Evolutionary conservation across 1,140 invertebrate species (phyloP).

Genomic region (Zaprionus taronus): DNA sequence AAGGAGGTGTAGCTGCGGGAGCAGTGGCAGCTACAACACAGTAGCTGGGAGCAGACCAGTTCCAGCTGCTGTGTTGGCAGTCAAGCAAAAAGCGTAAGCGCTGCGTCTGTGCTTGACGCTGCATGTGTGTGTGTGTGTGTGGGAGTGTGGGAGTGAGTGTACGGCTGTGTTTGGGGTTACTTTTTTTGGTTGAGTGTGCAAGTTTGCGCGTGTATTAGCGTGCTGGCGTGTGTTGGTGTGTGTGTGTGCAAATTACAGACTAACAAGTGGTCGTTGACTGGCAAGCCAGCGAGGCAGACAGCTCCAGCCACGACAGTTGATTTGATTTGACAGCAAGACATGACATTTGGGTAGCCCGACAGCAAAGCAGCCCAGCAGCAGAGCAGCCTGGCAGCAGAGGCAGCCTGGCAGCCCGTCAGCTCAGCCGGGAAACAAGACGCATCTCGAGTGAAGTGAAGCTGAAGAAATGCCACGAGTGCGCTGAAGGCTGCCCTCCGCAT

Average conservation of each 20-base stretch:
- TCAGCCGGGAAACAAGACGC: slow-evolving; percentile 36
- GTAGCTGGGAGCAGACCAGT: slow-evolving; percentile 12
- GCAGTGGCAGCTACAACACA: not conserved
- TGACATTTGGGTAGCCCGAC: slow-evolving; percentile 70
- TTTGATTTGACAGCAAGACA: slow-evolving; percentile 81
- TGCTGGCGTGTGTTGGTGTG: slow-evolving; percentile 26
- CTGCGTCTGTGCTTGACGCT: slow-evolving; percentile 62
- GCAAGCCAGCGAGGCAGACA: slow-evolving; percentile 77
- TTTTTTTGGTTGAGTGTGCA: slow-evolving; percentile 28
- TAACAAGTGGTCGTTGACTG: slow-evolving; percentile 82
- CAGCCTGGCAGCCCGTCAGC: not conserved
- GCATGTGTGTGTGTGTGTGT: slow-evolving; percentile 6
- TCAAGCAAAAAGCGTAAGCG: slow-evolving; percentile 74
- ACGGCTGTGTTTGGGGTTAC: slow-evolving; percentile 28
- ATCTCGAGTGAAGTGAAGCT: slow-evolving; percentile 67
- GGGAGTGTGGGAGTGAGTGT: slow-evolving; percentile 8
- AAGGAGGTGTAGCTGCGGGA: not conserved
- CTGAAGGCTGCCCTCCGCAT: slow-evolving; percentile 19
- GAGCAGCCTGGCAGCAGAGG: not conserved
- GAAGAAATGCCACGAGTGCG: slow-evolving; percentile 68
- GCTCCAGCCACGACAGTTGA: slow-evolving; percentile 74
- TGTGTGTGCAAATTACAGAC: slow-evolving; percentile 75
- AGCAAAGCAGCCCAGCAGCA: slow-evolving; percentile 17
- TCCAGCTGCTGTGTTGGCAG: slow-evolving; percentile 42
- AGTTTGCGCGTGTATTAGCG: slow-evolving; percentile 25